phyloP scores from a whole-genome alignment of 2,888 invertebrate genomes.

The Ophion ventricosus region DNA sequence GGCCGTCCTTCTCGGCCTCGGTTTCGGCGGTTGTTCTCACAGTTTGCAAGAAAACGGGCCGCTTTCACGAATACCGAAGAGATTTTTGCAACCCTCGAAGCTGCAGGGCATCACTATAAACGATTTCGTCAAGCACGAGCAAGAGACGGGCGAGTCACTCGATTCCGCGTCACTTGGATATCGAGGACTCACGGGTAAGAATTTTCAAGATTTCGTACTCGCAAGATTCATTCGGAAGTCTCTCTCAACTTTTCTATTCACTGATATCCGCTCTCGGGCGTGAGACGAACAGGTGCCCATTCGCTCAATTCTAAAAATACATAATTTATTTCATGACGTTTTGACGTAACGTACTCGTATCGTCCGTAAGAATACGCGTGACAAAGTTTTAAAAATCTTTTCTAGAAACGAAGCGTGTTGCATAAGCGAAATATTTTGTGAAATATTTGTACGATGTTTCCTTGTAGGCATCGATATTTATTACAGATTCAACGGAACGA shows the following conservation, averaged over 20 bases:
- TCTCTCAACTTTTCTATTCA: background rate
- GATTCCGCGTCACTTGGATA: slow-evolving; percentile 91
- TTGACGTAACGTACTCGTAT: slow-evolving; percentile 13
- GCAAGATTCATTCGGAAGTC: background rate
- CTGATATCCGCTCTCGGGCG: slow-evolving; percentile 9
- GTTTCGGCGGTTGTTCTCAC: slow-evolving; percentile 89
- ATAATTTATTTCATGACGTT: slow-evolving; percentile 18
- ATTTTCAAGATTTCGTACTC: background rate
- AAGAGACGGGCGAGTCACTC: slow-evolving; percentile 89
- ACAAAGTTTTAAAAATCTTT: background rate
- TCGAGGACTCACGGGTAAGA: slow-evolving; percentile 89
- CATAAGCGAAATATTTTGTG: background rate
- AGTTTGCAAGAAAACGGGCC: slow-evolving; percentile 86
- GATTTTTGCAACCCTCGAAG: slow-evolving; percentile 93
- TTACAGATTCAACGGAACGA: background rate
- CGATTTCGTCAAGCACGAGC: slow-evolving; percentile 90
- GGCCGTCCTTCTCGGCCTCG: slow-evolving; percentile 91
- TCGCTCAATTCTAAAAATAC: slow-evolving; percentile 44
- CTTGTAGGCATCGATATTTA: background rate
- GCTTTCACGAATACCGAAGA: slow-evolving; percentile 91
- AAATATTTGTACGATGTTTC: background rate
- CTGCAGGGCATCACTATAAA: slow-evolving; percentile 91
- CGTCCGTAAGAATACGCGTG: background rate
- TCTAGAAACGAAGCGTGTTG: background rate
- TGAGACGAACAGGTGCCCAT: slow-evolving; percentile 26